These are phyloP conservation scores for Tylochromis polylepis DNA, from an alignment of 2,113 vertebrate genomes.

Conservation along the genomic window DNA sequence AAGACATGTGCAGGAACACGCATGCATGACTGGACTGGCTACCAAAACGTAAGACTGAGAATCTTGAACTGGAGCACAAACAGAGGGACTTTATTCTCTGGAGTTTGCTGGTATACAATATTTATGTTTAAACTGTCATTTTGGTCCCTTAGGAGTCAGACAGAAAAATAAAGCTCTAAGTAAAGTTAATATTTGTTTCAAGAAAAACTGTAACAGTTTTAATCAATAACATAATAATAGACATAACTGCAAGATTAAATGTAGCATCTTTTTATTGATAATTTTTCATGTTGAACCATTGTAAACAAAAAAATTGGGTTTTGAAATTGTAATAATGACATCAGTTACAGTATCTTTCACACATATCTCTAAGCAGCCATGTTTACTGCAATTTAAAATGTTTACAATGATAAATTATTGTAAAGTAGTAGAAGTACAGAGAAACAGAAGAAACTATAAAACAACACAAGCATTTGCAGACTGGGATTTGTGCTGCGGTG, in stretches of 20 bases:
- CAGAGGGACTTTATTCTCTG: not conserved
- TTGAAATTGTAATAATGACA: not conserved
- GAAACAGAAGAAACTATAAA: constrained; percentile 15
- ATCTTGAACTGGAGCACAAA: not conserved
- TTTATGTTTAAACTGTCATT: not conserved
- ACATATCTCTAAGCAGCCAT: not conserved
- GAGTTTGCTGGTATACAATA: not conserved
- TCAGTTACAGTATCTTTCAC: not conserved
- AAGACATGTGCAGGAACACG: not conserved
- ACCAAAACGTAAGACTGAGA: not conserved
- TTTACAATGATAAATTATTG: not conserved
- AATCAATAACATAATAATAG: not conserved
- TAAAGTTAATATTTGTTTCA: not conserved
- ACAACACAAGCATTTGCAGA: constrained; percentile 17
- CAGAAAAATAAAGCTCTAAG: not conserved
- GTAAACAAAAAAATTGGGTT: constrained; percentile 1
- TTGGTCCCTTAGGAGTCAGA: not conserved
- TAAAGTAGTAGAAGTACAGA: not conserved
- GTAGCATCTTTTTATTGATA: not conserved
- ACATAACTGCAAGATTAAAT: not conserved
- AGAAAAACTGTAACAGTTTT: not conserved
- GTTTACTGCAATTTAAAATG: constrained; percentile 7
- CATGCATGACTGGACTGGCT: not conserved
- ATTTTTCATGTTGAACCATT: not conserved
- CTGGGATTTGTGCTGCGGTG: not conserved